A percentile compares a stretch with the other conserved stretches of the same genome.
These are phyloP conservation scores for Alces alces DNA, from an alignment of 2,113 vertebrate species.

Conservation along the genomic window DNA sequence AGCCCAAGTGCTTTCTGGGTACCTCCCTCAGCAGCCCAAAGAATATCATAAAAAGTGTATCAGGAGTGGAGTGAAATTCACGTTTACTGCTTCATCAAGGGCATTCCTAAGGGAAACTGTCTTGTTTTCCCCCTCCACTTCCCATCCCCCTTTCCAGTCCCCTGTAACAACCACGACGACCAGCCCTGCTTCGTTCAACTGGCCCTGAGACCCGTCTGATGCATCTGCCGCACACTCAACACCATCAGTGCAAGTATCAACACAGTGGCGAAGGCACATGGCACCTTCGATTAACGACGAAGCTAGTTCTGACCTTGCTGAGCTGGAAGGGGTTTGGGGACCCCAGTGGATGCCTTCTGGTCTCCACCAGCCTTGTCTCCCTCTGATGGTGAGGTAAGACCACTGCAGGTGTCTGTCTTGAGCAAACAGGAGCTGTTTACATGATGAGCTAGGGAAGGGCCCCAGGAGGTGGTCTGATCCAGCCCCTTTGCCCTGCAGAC, in stretches of 20 bases:
- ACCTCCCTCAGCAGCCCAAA: background rate
- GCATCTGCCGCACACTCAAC: background rate
- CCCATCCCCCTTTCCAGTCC: background rate
- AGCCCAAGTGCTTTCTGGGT: background rate
- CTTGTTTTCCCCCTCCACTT: too few relatives aligned
- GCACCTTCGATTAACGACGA: background rate
- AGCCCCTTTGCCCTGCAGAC: background rate
- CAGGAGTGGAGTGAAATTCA: background rate
- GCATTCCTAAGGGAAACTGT: background rate
- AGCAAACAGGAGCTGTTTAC: background rate
- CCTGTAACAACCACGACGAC: fast-evolving
- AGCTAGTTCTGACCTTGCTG: background rate
- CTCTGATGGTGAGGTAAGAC: background rate
- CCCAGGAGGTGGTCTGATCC: too few relatives aligned
- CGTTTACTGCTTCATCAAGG: background rate
- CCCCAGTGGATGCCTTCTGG: background rate
- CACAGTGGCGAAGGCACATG: background rate
- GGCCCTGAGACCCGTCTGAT: background rate
- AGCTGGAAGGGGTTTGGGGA: background rate
- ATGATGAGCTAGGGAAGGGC: background rate
- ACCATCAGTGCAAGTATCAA: background rate
- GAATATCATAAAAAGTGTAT: background rate
- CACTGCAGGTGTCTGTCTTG: too few relatives aligned
- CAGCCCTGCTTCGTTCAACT: fast-evolving
- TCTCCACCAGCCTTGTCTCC: background rate